Base-by-base conservation (phyloP, 2,113 vertebrate species). In the Thomomys bottae region DNA sequence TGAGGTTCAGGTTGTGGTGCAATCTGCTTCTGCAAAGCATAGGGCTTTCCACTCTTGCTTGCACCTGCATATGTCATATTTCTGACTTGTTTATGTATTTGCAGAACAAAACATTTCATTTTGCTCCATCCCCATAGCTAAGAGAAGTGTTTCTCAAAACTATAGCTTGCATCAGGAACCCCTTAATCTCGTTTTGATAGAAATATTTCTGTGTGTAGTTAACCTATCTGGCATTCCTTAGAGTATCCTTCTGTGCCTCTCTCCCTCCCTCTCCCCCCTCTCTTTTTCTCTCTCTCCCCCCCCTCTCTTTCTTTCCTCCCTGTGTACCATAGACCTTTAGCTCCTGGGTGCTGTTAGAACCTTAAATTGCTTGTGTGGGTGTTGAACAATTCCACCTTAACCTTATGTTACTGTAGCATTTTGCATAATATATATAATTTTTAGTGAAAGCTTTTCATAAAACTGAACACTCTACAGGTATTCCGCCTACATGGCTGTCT, bases 381-480 rank as follows among this genome's bases (percentile, higher is more conserved):
- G 72, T 73, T 90, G 79, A 94, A 94, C 63, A 90, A 66, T 93
- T 93, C 82, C 84, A 54, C 70, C 36, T 30, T 96, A 94, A 92
- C 79, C 89, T 94, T 84, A 92, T 40, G 88, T 94, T 96, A 93
- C 90, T 91, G 79, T 94, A 94, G 72, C 77, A 75, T 94, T 95
- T 95, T 96, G 84, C 86, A 96, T 93, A 93, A 96, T 93, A 84
- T 87, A 61, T 94, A 84, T 95, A 94, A 92, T 96, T 92, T 96
- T 94, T 88, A 95, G 93, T 84, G 87, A 89, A 96, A 94, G 86
- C 93, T 40, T 97, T 97, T 95, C 94, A 96, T 94, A 83, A 97
- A 93, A 94, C 64, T 0, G 0, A 94, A 87, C 40, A 70, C 96
- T 91, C 92, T 94, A 93, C 89, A 96, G 93, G 88, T 85, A 97